Conservation (phyloP, 1,140 invertebrate species). For the Diorhabda sublineata region DNA sequence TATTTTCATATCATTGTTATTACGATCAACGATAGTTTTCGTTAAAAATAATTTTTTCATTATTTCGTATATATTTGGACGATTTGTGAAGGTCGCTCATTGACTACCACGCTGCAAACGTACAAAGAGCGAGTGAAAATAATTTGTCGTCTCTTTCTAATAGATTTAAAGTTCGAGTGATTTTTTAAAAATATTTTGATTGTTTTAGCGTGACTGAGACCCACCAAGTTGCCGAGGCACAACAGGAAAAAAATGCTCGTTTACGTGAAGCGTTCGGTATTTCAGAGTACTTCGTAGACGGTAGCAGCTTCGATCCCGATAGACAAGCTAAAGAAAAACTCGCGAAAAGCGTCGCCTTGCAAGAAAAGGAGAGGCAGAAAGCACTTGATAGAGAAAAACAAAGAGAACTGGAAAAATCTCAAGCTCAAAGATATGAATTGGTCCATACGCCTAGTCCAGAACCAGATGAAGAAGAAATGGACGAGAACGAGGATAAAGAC, state of each 20-base stretch:
- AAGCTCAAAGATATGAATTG: conserved; percentile 58
- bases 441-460: conserved; percentile 57
- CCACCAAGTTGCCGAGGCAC: conserved; percentile 94
- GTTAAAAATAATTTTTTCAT: too few species aligned
- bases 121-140: too few species aligned
- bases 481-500: conserved; percentile 12
- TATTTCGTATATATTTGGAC: too few species aligned
- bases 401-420: conserved; percentile 52
- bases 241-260: conserved; percentile 90
- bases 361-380: conserved; percentile 50
- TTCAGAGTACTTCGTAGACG: conserved; percentile 89
- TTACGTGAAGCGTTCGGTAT: conserved; percentile 93
- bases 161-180: too few species aligned
- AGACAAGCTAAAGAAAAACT: conserved; percentile 74
- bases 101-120: too few species aligned
- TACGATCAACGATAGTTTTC: too few species aligned
- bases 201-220: conserved; percentile 83
- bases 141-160: too few species aligned
- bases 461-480: not conserved
- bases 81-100: too few species aligned
- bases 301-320: conserved; percentile 86
- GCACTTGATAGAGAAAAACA: conserved; percentile 57
- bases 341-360: conserved; percentile 52
- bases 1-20: too few species aligned
- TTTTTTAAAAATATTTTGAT: conserved; percentile 12